These are phyloP conservation scores for Cettia cetti DNA, from an alignment of 2,113 vertebrate species.

Conservation along the genomic window DNA sequence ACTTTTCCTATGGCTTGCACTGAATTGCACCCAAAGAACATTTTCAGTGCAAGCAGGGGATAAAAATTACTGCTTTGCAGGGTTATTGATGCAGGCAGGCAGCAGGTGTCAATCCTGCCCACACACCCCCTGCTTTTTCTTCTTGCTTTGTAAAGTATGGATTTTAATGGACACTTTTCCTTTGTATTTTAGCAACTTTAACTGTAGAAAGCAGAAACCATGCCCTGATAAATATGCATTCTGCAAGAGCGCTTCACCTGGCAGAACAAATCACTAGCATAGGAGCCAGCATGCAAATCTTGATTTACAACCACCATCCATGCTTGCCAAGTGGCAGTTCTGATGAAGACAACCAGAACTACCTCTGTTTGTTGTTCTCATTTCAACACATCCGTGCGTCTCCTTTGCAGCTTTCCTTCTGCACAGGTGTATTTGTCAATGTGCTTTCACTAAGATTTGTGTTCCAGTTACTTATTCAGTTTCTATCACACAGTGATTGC, in stretches of 20 bases:
- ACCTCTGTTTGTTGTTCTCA: slow-evolving; percentile 36
- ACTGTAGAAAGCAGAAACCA: neutral
- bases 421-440: neutral
- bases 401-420: neutral
- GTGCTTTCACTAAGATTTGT: slow-evolving; percentile 20
- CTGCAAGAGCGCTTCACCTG: neutral
- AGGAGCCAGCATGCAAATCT: slow-evolving; percentile 42
- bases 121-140: neutral
- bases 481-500: slow-evolving; percentile 31
- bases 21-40: neutral
- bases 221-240: slow-evolving; percentile 22
- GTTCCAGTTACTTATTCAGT: slow-evolving; percentile 7
- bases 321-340: neutral
- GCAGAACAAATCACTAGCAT: slow-evolving; percentile 9
- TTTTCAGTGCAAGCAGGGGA: neutral
- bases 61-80: neutral
- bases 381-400: slow-evolving; percentile 18
- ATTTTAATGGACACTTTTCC: slow-evolving; percentile 18
- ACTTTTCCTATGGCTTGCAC: neutral
- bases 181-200: slow-evolving; percentile 21
- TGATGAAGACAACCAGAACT: slow-evolving; percentile 14
- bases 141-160: neutral
- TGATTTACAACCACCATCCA: slow-evolving; percentile 64
- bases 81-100: neutral
- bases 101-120: neutral